These are phyloP conservation scores for Drosophila ercepeae DNA, from an alignment of 1,140 invertebrate species.

Conservation along the genomic window DNA sequence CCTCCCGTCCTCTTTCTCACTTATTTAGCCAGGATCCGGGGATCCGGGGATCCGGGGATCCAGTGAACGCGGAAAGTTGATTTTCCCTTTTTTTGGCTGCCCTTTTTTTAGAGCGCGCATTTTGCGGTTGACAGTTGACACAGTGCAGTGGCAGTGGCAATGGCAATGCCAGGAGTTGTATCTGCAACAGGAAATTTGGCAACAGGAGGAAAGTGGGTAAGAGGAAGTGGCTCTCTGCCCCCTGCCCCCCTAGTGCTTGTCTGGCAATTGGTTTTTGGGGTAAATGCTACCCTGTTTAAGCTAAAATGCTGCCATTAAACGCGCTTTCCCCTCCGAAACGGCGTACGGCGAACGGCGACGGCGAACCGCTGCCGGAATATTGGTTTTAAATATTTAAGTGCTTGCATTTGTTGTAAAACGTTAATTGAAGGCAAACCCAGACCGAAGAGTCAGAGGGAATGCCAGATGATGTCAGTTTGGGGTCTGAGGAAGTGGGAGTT, in stretches of 20 bases:
- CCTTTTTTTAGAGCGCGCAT: slow-evolving; percentile 63
- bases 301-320: slow-evolving; percentile 76
- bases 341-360: too few relatives aligned
- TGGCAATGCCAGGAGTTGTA: slow-evolving; percentile 33
- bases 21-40: too few relatives aligned
- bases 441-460: slow-evolving; percentile 18
- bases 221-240: slow-evolving; percentile 4
- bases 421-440: slow-evolving; percentile 64
- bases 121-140: slow-evolving; percentile 79
- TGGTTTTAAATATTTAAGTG: slow-evolving; percentile 73
- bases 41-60: not conserved
- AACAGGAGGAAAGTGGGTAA: not conserved
- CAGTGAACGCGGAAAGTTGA: slow-evolving; percentile 20
- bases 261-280: slow-evolving; percentile 62
- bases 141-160: slow-evolving; percentile 50
- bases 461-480: slow-evolving; percentile 1
- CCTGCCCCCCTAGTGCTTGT: slow-evolving; percentile 7
- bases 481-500: slow-evolving; percentile 22
- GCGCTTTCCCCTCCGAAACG: slow-evolving; percentile 35
- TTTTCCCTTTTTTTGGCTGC: slow-evolving; percentile 39
- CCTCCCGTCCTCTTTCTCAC: not conserved
- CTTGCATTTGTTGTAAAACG: slow-evolving; percentile 61
- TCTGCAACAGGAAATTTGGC: slow-evolving; percentile 20
- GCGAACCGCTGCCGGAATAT: slow-evolving; percentile 38
- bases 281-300: slow-evolving; percentile 70